Base-by-base conservation (phyloP, 2,113 vertebrate species). In the Melanostigma gelatinosum region DNA sequence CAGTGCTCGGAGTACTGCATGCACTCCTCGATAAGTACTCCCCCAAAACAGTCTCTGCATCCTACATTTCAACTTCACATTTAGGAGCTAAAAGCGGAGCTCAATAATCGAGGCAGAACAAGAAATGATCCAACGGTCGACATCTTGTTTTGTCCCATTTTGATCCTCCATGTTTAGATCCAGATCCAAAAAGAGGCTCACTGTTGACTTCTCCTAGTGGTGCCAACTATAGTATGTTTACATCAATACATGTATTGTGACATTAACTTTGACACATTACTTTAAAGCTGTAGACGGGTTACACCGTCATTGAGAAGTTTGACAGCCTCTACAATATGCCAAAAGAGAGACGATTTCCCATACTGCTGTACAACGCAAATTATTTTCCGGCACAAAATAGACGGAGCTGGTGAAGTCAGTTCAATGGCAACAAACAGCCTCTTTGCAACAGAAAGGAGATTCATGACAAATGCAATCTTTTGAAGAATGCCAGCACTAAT, bases 1-100 rank as follows among this genome's bases (percentile, higher is more conserved):
- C 64, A 83, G 87, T 85, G 76, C 77, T 85, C 52, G 36, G 70
- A 78, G 80, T 58, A 27, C 73, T 20, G 71, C 18, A 44, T 55
- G 60, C n/a, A 34, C 70, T 78, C 67, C 67, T 67, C 40, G 22
- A 55, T 8, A 24, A 40, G 24, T 29, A 15, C 32, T 73, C 22
- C 40, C 42, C 12, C 20, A 55, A 24, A 84, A 44, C 12, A 1
- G 15, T 44, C 20, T 27, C 66, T 22, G 10, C 29, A 29, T 8
- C 29, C 9, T 57, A 36, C 66, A 9, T 63, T 34, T 79, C 0
- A 75, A 67, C 70, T 6, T 34, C 15, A 85, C 27, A 38, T 29
- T 57, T 54, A n/a, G 22, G 65, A 78, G 24, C 27, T 36, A 72
- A 50, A 50, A 22, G 24, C 61, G 22, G 29, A n/a, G 24, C 69